These are phyloP conservation scores for Brachymystax lenok DNA, from an alignment of 2,797 vertebrate species.

Conservation along the genomic window DNA sequence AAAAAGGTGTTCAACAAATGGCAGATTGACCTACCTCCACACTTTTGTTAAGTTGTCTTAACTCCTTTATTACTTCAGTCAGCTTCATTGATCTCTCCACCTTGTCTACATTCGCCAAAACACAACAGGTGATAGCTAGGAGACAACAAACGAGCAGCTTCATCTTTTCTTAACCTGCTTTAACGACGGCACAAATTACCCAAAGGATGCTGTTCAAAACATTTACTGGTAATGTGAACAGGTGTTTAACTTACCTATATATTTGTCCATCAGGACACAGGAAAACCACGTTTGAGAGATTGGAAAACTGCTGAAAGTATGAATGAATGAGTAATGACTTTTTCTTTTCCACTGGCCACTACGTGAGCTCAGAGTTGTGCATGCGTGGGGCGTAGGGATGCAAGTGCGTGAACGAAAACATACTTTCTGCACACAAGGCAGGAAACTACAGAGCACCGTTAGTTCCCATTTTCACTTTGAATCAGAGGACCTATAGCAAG, in stretches of 20 bases:
- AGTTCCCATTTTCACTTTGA: conserved; percentile 93
- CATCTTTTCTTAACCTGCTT: conserved; percentile 57
- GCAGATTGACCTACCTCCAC: conserved; percentile 58
- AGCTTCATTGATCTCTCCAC: conserved; percentile 4
- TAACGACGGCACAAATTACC: conserved; percentile 30
- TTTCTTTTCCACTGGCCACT: conserved; percentile 96
- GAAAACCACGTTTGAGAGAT: conserved; percentile 85
- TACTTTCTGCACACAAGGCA: conserved; percentile 82
- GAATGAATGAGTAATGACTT: conserved; percentile 88
- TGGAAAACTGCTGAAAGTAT: conserved; percentile 91
- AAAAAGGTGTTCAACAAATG: neutral
- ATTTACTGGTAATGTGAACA: conserved; percentile 67
- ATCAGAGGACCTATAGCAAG: conserved; percentile 67
- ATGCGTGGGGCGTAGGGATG: conserved; percentile 63
- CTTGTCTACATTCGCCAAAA: neutral
- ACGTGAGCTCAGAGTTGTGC: conserved; percentile 65
- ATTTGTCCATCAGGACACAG: conserved; percentile 86
- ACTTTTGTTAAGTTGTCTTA: rapidly evolving
- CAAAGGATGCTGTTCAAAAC: conserved; percentile 46
- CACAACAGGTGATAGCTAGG: conserved; percentile 68
- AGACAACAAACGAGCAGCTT: conserved; percentile 73
- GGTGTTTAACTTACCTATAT: conserved; percentile 84
- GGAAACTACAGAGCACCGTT: conserved; percentile 89
- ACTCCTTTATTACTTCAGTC: conserved; percentile 24
- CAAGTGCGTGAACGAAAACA: conserved; percentile 78